These are phyloP conservation scores for Andricus quercusramuli DNA, from an alignment of 2,888 invertebrate genomes.

Conservation along the genomic window DNA sequence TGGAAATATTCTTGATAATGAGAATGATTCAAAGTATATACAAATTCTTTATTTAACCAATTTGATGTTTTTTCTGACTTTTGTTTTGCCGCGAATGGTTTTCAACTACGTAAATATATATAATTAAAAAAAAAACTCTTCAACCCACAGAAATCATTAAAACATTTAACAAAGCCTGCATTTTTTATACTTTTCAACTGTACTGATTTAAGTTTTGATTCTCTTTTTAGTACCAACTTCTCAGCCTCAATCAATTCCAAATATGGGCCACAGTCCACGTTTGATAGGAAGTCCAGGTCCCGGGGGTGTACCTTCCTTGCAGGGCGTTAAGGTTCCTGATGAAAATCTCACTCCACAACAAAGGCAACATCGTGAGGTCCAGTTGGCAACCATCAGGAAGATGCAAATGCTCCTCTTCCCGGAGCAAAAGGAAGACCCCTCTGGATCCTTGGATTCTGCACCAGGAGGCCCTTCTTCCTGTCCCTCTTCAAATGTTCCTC, in stretches of 20 bases:
- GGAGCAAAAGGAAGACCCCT: constrained; percentile 81
- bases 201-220: not conserved
- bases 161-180: not conserved
- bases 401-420: constrained; percentile 96
- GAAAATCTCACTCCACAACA: constrained; percentile 98
- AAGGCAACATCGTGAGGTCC: constrained; percentile 94
- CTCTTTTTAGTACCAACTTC: not conserved
- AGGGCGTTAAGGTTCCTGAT: constrained; percentile 94
- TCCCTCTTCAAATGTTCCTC: constrained; percentile 70
- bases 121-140: too few relatives aligned
- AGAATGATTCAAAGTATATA: too few relatives aligned
- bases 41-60: too few relatives aligned
- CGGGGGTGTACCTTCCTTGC: constrained; percentile 82
- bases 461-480: constrained; percentile 61
- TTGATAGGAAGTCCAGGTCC: constrained; percentile 80
- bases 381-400: constrained; percentile 93
- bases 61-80: too few relatives aligned
- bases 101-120: too few relatives aligned
- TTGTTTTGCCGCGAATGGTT: too few relatives aligned
- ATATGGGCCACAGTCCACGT: constrained; percentile 77
- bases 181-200: not conserved
- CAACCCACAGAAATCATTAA: too few relatives aligned
- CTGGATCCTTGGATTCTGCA: constrained; percentile 72
- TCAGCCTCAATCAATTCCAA: constrained; percentile 5
- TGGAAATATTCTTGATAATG: too few relatives aligned